Percentiles rank a stretch among this genome's conserved stretches.
These are phyloP conservation scores for Hyperopisus bebe DNA, from an alignment of 2,113 vertebrate species.

Conservation along the genomic window DNA sequence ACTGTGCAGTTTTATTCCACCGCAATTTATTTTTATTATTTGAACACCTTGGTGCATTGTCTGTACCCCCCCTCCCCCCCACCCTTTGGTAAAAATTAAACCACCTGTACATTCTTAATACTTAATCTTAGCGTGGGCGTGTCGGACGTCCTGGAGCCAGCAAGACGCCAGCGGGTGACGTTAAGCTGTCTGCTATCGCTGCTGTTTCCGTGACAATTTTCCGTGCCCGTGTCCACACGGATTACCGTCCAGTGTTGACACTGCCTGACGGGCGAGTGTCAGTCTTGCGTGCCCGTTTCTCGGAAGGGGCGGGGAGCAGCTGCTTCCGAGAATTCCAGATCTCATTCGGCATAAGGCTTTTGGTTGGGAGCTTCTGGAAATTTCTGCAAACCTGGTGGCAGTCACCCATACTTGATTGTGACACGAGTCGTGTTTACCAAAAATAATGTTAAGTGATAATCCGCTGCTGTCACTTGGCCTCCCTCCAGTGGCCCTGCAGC, in stretches of 20 bases:
- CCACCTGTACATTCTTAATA: not conserved
- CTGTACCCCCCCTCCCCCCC: not conserved
- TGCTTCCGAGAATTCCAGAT: not conserved
- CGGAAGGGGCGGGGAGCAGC: not conserved
- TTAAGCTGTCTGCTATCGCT: not conserved
- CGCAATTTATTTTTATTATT: not conserved
- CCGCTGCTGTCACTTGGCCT: not conserved
- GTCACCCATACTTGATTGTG: not conserved
- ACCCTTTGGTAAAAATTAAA: not conserved
- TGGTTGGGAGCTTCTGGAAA: not conserved
- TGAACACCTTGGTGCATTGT: not conserved
- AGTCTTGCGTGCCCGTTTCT: not conserved
- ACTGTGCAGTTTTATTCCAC: not conserved
- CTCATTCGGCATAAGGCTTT: not conserved
- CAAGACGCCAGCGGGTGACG: not conserved
- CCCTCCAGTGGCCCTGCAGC: too few relatives aligned
- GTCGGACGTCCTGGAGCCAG: not conserved
- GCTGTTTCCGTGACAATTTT: not conserved
- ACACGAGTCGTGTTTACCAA: not conserved
- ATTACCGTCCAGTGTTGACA: not conserved
- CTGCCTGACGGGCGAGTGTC: not conserved
- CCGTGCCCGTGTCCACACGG: not conserved
- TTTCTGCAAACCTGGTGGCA: not conserved
- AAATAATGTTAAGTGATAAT: not conserved
- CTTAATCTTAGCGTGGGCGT: not conserved